phyloP scores from a whole-genome alignment of 2,113 vertebrate genomes.

The Genyomyrus donnyi region DNA sequence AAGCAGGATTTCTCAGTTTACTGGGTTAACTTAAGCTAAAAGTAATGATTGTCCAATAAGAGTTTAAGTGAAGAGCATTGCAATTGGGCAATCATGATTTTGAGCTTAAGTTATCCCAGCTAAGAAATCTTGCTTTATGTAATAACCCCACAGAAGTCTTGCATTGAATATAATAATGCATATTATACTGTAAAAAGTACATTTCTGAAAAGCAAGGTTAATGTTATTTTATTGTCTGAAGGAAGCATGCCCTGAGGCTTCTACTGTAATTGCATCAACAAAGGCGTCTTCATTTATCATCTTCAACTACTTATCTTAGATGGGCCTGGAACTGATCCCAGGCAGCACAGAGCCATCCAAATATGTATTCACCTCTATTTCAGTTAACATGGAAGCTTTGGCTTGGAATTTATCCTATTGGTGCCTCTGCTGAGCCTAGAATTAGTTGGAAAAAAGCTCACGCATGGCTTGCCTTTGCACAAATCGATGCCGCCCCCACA shows the following conservation, averaged over 20 bases:
- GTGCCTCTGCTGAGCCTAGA: neutral
- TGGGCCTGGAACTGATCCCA: neutral
- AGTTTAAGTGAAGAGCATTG: neutral
- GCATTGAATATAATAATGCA: neutral
- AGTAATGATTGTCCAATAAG: neutral
- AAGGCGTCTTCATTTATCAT: neutral
- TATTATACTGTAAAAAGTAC: neutral
- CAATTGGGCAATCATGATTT: neutral
- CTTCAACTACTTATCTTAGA: neutral
- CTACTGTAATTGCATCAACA: neutral
- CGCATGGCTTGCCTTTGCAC: neutral
- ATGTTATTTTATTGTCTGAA: neutral
- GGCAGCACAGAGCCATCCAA: no score
- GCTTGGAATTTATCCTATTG: neutral
- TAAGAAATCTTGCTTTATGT: neutral
- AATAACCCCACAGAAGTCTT: neutral
- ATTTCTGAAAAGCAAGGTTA: neutral
- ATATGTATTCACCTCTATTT: neutral
- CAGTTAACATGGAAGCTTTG: neutral
- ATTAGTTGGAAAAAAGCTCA: neutral
- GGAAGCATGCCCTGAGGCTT: neutral
- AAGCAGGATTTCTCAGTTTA: neutral
- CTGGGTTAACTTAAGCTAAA: neutral
- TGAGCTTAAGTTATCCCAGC: neutral
- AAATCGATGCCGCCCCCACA: neutral